Conservation (phyloP, 2,113 vertebrate genomes). For the Trematomus loennbergii region DNA sequence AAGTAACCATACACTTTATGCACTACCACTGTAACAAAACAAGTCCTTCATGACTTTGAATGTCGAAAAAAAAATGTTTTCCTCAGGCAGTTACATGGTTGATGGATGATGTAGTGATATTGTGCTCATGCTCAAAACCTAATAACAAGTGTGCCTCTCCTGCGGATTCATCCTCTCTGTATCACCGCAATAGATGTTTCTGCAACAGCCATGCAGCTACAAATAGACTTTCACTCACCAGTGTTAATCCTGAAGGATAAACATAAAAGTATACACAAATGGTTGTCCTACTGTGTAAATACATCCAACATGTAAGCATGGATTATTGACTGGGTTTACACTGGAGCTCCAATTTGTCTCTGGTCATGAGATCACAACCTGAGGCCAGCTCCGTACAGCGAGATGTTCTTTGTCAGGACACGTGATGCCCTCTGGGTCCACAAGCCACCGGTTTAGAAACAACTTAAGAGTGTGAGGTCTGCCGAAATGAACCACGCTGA, state of each 20-base stretch:
- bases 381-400: neutral
- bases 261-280: neutral
- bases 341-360: constrained; percentile 7
- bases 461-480: constrained; percentile 49
- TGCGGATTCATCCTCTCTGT: constrained; percentile 29
- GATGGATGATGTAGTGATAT: constrained; percentile 32
- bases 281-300: neutral
- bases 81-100: constrained; percentile 38
- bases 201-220: constrained; percentile 15
- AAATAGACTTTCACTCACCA: constrained; percentile 16
- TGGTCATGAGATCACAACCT: constrained; percentile 24
- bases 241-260: constrained; percentile 25
- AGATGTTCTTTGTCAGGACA: constrained; percentile 30
- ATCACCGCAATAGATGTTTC: constrained; percentile 33
- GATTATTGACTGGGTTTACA: constrained; percentile 18
- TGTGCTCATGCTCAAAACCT: constrained; percentile 51
- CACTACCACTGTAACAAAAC: neutral
- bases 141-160: constrained; percentile 36
- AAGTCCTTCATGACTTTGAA: constrained; percentile 21
- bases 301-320: neutral
- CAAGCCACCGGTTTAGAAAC: constrained; percentile 22
- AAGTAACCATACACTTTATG: neutral
- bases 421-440: constrained; percentile 3
- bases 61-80: constrained; percentile 21
- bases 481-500: constrained; percentile 55